Conservation (phyloP, 1,140 invertebrate genomes). For the Drosophila murphyi region DNA sequence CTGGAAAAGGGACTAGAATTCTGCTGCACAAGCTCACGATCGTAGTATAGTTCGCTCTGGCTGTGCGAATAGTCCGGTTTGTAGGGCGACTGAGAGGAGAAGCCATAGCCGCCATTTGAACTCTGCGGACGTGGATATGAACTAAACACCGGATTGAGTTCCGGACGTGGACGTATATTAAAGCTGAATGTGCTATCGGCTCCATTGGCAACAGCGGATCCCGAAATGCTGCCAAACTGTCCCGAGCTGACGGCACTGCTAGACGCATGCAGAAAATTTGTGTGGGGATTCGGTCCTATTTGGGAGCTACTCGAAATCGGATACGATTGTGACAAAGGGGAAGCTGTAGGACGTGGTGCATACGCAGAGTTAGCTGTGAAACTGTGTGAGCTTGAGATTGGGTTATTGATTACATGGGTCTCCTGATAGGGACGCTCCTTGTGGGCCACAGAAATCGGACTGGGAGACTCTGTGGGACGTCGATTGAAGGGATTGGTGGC, state of each 20-base stretch:
- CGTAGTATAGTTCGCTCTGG: slow-evolving; percentile 59
- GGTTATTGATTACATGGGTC: slow-evolving; percentile 47
- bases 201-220: slow-evolving; percentile 74
- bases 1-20: slow-evolving; percentile 53
- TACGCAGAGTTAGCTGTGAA: slow-evolving; percentile 23
- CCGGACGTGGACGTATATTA: slow-evolving; percentile 75
- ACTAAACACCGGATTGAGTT: slow-evolving; percentile 34
- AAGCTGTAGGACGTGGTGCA: slow-evolving; percentile 27
- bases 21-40: slow-evolving; percentile 52
- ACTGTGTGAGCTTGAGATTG: slow-evolving; percentile 39
- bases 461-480: slow-evolving; percentile 34
- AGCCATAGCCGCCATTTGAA: slow-evolving; percentile 44
- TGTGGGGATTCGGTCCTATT: slow-evolving; percentile 40
- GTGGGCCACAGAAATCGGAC: slow-evolving; percentile 40
- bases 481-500: slow-evolving; percentile 60
- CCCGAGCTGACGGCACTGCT: slow-evolving; percentile 69
- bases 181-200: slow-evolving; percentile 80
- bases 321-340: slow-evolving; percentile 35
- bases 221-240: slow-evolving; percentile 69
- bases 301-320: slow-evolving; percentile 54
- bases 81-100: slow-evolving; percentile 40
- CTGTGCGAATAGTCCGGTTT: slow-evolving; percentile 51
- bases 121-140: slow-evolving; percentile 45
- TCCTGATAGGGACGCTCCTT: slow-evolving; percentile 55
- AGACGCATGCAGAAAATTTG: slow-evolving; percentile 64